These are phyloP conservation scores for Rhodeus uyekii DNA, from an alignment of 2,797 vertebrate species.

Conservation along the genomic window DNA sequence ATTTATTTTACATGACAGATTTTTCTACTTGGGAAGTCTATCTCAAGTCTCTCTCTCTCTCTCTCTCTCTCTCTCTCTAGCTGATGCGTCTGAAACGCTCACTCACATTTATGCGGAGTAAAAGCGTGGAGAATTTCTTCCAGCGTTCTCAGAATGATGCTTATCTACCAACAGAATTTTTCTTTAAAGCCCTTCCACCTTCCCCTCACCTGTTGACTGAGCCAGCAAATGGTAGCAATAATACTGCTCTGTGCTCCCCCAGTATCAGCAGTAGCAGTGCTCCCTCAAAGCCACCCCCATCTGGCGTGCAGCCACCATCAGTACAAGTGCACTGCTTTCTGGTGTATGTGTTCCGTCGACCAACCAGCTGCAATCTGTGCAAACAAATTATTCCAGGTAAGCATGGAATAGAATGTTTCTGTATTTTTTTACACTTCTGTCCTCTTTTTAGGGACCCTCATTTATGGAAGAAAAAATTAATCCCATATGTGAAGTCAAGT, in stretches of 20 bases:
- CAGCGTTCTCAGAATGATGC: slow-evolving; percentile 85
- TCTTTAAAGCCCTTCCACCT: slow-evolving; percentile 69
- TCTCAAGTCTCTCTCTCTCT: background rate
- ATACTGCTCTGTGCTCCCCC: slow-evolving; percentile 71
- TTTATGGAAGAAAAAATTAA: no score
- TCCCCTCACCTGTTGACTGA: slow-evolving; percentile 71
- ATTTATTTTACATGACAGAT: no score
- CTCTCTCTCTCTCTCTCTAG: slow-evolving; percentile 65
- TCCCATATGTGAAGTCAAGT: no score
- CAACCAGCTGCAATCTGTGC: slow-evolving; percentile 89
- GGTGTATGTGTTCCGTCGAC: slow-evolving; percentile 88
- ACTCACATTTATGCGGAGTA: slow-evolving; percentile 90
- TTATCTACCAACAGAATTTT: slow-evolving; percentile 70
- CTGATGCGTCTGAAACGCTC: slow-evolving; percentile 88
- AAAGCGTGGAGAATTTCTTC: slow-evolving; percentile 92
- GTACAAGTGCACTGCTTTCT: slow-evolving; percentile 86
- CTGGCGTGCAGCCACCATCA: slow-evolving; percentile 71
- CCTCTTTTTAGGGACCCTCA: background rate
- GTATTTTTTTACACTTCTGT: background rate
- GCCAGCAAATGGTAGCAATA: slow-evolving; percentile 70
- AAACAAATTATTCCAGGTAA: slow-evolving; percentile 91
- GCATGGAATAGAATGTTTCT: slow-evolving; percentile 35
- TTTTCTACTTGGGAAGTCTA: no score
- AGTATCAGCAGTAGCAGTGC: slow-evolving; percentile 69
- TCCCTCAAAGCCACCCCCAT: slow-evolving; percentile 72